Evolutionary conservation across 2,113 vertebrate genomes (phyloP).

Genomic region (Crotalus horridus): DNA sequence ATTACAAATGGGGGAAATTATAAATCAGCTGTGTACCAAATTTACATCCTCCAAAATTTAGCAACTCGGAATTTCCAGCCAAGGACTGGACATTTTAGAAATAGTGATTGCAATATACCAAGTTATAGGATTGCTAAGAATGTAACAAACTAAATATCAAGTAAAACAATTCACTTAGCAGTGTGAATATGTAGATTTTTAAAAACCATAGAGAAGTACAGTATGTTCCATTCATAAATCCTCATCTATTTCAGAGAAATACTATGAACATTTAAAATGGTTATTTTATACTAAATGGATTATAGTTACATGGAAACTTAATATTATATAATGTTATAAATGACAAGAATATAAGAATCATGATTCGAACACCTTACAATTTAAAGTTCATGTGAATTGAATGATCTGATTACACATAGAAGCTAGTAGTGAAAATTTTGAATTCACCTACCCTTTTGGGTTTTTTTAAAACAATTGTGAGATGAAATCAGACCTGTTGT

Average conservation of each 20-base stretch:
- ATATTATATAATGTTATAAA: constrained; percentile 27
- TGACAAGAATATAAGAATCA: constrained; percentile 14
- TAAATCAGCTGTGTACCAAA: neutral
- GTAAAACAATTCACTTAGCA: neutral
- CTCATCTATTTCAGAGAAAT: neutral
- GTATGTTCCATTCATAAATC: neutral
- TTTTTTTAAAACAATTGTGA: constrained; percentile 47
- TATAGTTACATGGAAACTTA: neutral
- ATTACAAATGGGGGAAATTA: constrained; percentile 11
- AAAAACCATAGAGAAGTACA: neutral
- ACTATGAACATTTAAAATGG: neutral
- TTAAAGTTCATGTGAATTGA: constrained; percentile 25
- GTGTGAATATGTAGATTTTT: constrained; percentile 3
- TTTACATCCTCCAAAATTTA: neutral
- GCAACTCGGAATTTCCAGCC: neutral
- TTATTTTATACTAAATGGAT: neutral
- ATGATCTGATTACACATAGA: constrained; percentile 28
- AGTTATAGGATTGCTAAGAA: constrained; percentile 1
- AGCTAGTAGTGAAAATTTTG: constrained; percentile 42
- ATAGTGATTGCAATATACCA: neutral
- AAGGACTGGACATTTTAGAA: neutral
- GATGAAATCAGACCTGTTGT: constrained; percentile 35
- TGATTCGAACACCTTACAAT: neutral
- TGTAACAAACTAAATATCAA: neutral
- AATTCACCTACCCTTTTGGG: neutral